Base-by-base conservation (phyloP, 2,888 invertebrate species). In the Terebella lapidaria region DNA sequence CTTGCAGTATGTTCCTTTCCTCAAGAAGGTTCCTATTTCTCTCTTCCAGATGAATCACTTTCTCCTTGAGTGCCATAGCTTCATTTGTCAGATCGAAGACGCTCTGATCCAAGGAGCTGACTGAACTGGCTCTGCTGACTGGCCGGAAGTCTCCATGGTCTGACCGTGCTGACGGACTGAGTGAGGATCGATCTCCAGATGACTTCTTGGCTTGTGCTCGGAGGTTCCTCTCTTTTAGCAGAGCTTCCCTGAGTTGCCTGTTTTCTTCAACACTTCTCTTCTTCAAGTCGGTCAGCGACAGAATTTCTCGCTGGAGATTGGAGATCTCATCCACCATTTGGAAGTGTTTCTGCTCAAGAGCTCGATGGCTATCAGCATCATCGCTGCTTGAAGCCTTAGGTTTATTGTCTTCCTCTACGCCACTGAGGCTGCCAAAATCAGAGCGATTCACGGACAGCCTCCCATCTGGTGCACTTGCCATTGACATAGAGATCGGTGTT, bases 61-160 rank as follows among this genome's bases (percentile, higher is more conserved):
- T 63, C 22, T 67, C 67, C 59, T 64, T 56, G 10, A 67, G 56
- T 15, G 26, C 26, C 26, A 53, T 5, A 27, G 22, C 22, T 29
- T 60, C 63, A 4, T 22, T 49, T 10, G 58, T 51, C 28, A 61
- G 52, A 28, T 63, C 61, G n/a, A 56, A 5, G 27, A 53, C 29
- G 22, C 30, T 56, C 10, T 47, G 30, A 47, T 47, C 45, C 20
- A 47, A 10, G 22, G 56, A 56, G 22, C 46, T 26, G 24, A 56
- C 26, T 24, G 56, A 56, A 26, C 56, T 56, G 5, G n/a, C n/a
- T 10, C 47, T 10, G 47, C 56, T 56, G 18, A n/a, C 5, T 49
- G 15, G 49, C 10, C 18, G 18, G 10, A 15, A 10, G n/a, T n/a
- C n/a, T n/a, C n/a, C n/a, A n/a, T n/a, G n/a, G n/a, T n/a, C n/a